phyloP scores from a whole-genome alignment of 2,888 invertebrate genomes.

The Bimastos eiseni region DNA sequence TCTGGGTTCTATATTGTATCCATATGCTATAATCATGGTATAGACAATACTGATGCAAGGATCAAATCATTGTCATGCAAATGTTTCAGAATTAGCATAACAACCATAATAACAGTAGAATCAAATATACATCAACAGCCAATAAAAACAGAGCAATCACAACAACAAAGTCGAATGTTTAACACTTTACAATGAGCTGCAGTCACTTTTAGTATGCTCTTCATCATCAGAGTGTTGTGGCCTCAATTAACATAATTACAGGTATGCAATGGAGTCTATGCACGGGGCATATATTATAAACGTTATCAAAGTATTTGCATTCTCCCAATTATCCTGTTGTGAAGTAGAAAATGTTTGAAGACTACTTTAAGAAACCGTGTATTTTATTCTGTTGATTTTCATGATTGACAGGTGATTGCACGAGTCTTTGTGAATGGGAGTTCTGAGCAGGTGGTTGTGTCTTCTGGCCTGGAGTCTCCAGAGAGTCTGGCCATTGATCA shows the following conservation, averaged over 20 bases:
- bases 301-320: not conserved
- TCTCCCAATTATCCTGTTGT: not conserved
- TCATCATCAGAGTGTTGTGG: too few species aligned
- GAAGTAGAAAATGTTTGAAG: not conserved
- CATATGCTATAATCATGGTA: not conserved
- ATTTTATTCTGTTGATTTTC: not conserved
- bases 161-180: not conserved
- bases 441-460: slow-evolving; percentile 59
- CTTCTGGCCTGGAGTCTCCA: slow-evolving; percentile 52
- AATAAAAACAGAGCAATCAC: not conserved
- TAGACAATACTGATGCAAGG: not conserved
- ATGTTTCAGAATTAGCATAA: not conserved
- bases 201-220: too few species aligned
- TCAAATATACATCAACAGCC: not conserved
- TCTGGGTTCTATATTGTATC: not conserved
- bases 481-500: slow-evolving; percentile 69
- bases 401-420: slow-evolving; percentile 62
- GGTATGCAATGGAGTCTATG: not conserved
- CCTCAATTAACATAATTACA: not conserved
- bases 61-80: not conserved
- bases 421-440: slow-evolving; percentile 85
- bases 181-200: too few species aligned
- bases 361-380: not conserved
- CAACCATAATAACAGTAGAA: not conserved
- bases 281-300: not conserved